phyloP scores from a whole-genome alignment of 2,113 vertebrate species.

The Cichladusa arquata region DNA sequence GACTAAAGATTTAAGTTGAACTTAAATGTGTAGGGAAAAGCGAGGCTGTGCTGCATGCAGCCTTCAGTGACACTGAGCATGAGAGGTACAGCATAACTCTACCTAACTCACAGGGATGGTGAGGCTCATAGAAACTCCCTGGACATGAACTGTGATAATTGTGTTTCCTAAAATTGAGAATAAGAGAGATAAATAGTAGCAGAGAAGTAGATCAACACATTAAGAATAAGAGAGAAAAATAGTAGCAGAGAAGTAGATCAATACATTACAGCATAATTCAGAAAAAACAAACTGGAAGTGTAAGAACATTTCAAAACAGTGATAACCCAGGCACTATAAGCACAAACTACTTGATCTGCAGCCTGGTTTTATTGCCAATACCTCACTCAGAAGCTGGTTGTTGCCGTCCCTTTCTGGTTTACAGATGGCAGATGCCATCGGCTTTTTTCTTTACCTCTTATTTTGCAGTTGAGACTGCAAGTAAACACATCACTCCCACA shows the following conservation, averaged over 20 bases:
- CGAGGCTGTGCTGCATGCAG: not conserved
- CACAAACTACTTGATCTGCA: not conserved
- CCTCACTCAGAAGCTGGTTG: not conserved
- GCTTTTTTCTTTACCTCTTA: not conserved
- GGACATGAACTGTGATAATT: not conserved
- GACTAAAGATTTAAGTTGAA: not conserved
- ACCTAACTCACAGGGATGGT: not conserved
- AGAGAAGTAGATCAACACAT: not conserved
- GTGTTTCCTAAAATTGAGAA: not conserved
- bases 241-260: not conserved
- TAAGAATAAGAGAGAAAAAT: not conserved
- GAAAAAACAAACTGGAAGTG: not conserved
- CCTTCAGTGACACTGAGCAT: not conserved
- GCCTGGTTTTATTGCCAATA: not conserved
- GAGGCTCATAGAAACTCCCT: not conserved
- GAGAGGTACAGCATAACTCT: not conserved
- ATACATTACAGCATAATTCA: not conserved
- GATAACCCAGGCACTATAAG: not conserved
- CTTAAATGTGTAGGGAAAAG: not conserved
- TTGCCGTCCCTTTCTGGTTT: slow-evolving; percentile 11
- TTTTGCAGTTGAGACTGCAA: not conserved
- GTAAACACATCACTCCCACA: not conserved
- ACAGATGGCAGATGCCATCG: not conserved
- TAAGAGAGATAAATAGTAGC: not conserved
- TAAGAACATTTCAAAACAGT: not conserved